phyloP scores from a whole-genome alignment of 2,888 invertebrate genomes.

The Plutella xylostella region DNA sequence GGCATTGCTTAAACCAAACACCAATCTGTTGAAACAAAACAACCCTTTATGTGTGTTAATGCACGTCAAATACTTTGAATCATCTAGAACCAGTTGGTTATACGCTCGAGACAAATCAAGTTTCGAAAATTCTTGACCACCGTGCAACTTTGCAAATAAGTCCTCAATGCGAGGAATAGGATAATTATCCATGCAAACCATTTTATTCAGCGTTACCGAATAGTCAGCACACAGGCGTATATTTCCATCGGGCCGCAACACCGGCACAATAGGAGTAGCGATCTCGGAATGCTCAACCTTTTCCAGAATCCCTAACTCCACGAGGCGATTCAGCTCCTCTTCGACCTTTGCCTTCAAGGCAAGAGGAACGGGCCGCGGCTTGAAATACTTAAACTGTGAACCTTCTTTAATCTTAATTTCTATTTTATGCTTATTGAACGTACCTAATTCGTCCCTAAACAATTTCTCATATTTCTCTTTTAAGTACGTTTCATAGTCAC shows the following conservation, averaged over 20 bases:
- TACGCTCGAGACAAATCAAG: neutral
- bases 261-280: neutral
- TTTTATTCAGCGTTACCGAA: neutral
- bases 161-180: neutral
- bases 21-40: neutral
- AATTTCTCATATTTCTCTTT: too few relatives aligned
- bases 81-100: neutral
- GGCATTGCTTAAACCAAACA: neutral
- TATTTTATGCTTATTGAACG: too few relatives aligned
- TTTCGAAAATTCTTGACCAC: neutral
- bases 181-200: neutral
- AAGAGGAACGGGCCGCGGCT: too few relatives aligned
- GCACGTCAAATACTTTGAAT: neutral
- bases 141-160: neutral
- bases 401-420: too few relatives aligned
- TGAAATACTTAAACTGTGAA: too few relatives aligned
- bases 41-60: slow-evolving; percentile 2
- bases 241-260: neutral
- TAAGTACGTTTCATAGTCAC: too few relatives aligned
- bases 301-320: neutral
- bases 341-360: too few relatives aligned
- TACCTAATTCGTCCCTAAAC: too few relatives aligned
- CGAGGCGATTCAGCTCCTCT: neutral
- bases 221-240: neutral
- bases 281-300: neutral